Evolutionary conservation across 2,888 invertebrate species (phyloP).

Genomic region (Drosophila formosana): DNA sequence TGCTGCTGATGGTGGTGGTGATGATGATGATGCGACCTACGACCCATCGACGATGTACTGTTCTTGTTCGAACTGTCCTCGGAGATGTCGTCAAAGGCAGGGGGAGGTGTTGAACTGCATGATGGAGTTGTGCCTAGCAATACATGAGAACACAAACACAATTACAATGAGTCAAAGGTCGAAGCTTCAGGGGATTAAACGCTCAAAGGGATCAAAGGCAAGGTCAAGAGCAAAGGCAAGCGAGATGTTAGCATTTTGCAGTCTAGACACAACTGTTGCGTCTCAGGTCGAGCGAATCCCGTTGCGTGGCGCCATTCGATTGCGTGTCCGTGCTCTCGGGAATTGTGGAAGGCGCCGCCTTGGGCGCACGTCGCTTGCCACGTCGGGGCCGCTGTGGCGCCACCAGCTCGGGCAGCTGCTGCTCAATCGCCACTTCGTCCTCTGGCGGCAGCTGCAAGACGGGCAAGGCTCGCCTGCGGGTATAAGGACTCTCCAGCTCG

Average conservation of each 20-base stretch:
- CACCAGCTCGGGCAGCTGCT: not conserved
- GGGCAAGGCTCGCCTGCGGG: slow-evolving; percentile 51
- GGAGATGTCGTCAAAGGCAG: slow-evolving; percentile 94
- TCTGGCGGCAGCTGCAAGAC: slow-evolving; percentile 26
- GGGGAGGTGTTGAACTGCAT: slow-evolving; percentile 95
- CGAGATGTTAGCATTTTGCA: slow-evolving; percentile 33
- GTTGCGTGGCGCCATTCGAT: slow-evolving; percentile 23
- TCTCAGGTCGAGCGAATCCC: slow-evolving; percentile 35
- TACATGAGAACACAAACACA: slow-evolving; percentile 74
- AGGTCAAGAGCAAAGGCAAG: slow-evolving; percentile 52
- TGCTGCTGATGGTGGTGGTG: slow-evolving; percentile 60
- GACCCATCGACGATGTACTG: slow-evolving; percentile 81
- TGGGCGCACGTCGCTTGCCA: slow-evolving; percentile 62
- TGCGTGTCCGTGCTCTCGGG: slow-evolving; percentile 67
- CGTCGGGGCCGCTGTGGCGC: slow-evolving; percentile 43
- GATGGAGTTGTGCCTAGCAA: slow-evolving; percentile 88
- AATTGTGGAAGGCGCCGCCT: slow-evolving; percentile 68
- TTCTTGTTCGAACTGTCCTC: slow-evolving; percentile 85
- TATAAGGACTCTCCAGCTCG: slow-evolving; percentile 74
- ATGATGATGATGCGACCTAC: slow-evolving; percentile 76
- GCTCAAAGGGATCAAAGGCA: slow-evolving; percentile 14
- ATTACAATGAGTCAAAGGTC: slow-evolving; percentile 31
- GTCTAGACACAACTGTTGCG: slow-evolving; percentile 54
- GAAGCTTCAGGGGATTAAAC: not conserved
- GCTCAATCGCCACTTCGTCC: not conserved